A percentile compares a stretch with the other conserved stretches of the same genome.
Evolutionary conservation across 2,797 vertebrate genomes (phyloP).

Genomic region (Ptychadena robeensis): DNA sequence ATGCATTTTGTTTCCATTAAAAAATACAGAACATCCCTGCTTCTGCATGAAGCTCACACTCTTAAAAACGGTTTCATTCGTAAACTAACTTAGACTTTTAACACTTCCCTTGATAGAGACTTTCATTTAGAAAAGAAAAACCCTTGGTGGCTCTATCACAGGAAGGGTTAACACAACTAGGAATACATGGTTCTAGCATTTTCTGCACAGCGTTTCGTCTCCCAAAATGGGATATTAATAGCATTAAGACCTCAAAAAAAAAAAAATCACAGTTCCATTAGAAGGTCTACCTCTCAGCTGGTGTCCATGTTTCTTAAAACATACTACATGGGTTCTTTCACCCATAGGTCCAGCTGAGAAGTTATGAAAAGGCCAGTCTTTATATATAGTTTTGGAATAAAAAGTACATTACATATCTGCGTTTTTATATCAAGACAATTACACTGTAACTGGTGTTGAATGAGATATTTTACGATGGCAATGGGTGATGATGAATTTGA

Average conservation of each 20-base stretch:
- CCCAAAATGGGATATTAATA: slow-evolving; percentile 67
- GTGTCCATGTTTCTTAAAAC: slow-evolving; percentile 9
- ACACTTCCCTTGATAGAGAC: slow-evolving; percentile 43
- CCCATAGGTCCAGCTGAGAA: slow-evolving; percentile 33
- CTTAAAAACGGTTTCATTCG: slow-evolving; percentile 85
- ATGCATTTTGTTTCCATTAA: slow-evolving; percentile 83
- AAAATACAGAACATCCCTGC: slow-evolving; percentile 78
- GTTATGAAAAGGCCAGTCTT: slow-evolving; percentile 48
- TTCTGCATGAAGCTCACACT: slow-evolving; percentile 78
- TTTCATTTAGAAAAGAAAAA: background rate
- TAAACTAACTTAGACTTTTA: slow-evolving; percentile 89
- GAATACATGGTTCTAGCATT: slow-evolving; percentile 73
- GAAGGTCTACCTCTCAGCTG: slow-evolving; percentile 59
- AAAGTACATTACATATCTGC: slow-evolving; percentile 53
- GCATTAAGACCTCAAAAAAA: slow-evolving; percentile 72
- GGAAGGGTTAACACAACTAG: slow-evolving; percentile 73
- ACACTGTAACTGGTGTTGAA: slow-evolving; percentile 11
- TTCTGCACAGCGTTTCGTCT: slow-evolving; percentile 72
- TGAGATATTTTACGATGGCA: slow-evolving; percentile 21
- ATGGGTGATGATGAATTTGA: slow-evolving; percentile 6
- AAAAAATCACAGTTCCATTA: slow-evolving; percentile 75
- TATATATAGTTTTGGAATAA: slow-evolving; percentile 46
- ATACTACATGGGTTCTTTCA: slow-evolving; percentile 3
- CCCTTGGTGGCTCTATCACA: slow-evolving; percentile 37
- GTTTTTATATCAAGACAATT: slow-evolving; percentile 52